Evolutionary conservation across 1,140 invertebrate species (phyloP).

Genomic region (Zophobas morio): DNA sequence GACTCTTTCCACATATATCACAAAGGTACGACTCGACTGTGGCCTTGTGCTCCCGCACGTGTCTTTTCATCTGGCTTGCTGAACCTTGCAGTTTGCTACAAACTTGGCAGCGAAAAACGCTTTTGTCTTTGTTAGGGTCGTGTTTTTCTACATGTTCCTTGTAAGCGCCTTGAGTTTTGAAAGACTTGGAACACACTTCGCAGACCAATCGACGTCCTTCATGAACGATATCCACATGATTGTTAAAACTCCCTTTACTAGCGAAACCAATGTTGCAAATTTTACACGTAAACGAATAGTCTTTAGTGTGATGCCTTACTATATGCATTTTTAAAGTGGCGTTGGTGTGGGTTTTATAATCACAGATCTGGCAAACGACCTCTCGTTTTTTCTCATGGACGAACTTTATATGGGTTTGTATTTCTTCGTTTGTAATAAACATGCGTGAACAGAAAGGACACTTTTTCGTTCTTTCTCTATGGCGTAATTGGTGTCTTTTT

Average conservation of each 20-base stretch:
- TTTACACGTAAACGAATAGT: constrained; percentile 1
- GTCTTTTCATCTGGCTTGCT: constrained; percentile 15
- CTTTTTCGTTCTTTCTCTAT: neutral
- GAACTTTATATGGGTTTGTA: neutral
- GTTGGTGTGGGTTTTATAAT: neutral
- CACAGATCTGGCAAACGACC: neutral
- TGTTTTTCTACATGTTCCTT: neutral
- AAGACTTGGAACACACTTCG: neutral
- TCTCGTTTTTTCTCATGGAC: neutral
- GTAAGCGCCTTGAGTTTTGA: neutral
- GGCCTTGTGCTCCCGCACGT: constrained; percentile 63
- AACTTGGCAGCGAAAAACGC: constrained; percentile 4
- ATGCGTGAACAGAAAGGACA: neutral
- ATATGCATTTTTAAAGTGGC: neutral
- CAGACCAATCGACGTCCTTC: neutral
- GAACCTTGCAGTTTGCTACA: neutral
- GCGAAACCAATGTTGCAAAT: neutral
- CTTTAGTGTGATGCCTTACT: constrained; percentile 6
- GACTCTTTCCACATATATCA: constrained; percentile 55
- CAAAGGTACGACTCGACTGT: constrained; percentile 52
- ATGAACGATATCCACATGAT: neutral
- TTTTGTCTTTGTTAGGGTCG: neutral
- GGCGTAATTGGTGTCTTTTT: neutral
- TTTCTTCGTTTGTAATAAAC: neutral
- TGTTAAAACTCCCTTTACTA: neutral